phyloP scores from a whole-genome alignment of 2,113 vertebrate genomes.

The Nothobranchius kuhntae region DNA sequence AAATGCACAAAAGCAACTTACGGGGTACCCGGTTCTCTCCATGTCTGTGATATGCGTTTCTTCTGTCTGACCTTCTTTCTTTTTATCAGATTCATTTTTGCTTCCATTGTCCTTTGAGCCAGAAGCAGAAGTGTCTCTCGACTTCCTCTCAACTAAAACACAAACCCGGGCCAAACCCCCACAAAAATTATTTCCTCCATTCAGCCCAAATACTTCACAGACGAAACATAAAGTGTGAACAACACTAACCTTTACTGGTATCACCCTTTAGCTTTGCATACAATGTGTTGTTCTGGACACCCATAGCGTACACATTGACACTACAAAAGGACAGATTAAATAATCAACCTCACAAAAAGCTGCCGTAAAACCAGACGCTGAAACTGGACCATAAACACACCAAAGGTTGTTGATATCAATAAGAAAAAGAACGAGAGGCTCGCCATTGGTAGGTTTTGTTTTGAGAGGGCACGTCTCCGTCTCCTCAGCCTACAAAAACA shows the following conservation, averaged over 20 bases:
- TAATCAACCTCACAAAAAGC: neutral
- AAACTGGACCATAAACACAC: slow-evolving; percentile 68
- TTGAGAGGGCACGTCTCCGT: slow-evolving; percentile 65
- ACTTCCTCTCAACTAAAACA: slow-evolving; percentile 42
- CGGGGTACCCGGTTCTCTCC: slow-evolving; percentile 1
- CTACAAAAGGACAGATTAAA: slow-evolving; percentile 45
- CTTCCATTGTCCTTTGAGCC: fast-evolving
- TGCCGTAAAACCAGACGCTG: neutral
- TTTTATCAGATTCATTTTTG: neutral
- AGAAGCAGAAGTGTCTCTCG: neutral
- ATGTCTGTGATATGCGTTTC: neutral
- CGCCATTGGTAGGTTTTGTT: slow-evolving; percentile 48
- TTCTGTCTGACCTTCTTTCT: neutral
- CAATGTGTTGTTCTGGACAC: slow-evolving; percentile 67
- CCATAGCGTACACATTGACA: slow-evolving; percentile 67
- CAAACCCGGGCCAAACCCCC: too few species aligned
- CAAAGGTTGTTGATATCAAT: slow-evolving; percentile 63
- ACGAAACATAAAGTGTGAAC: neutral
- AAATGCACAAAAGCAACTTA: slow-evolving; percentile 14
- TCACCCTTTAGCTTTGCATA: slow-evolving; percentile 17
- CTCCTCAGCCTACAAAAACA: slow-evolving; percentile 67
- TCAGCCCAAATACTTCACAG: too few species aligned
- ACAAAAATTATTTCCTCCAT: neutral
- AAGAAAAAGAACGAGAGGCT: slow-evolving; percentile 77
- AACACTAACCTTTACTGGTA: slow-evolving; percentile 45